phyloP scores from a whole-genome alignment of 2,113 vertebrate genomes.

The Calypte anna region DNA sequence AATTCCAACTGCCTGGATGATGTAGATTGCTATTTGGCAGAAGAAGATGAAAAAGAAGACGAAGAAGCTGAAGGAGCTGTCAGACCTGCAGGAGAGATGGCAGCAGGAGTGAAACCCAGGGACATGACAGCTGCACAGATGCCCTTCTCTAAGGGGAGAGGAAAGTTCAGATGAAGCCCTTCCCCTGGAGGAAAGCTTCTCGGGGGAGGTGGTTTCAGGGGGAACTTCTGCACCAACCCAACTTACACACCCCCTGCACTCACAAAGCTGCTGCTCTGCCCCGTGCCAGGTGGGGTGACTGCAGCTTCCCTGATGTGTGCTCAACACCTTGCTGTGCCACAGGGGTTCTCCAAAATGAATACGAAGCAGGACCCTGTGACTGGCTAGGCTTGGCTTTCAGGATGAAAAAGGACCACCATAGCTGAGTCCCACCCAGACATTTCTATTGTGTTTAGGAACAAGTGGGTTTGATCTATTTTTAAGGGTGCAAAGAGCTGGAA shows the following conservation, averaged over 20 bases:
- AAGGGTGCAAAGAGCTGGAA: background rate
- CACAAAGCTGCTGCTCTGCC: background rate
- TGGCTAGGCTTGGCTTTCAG: background rate
- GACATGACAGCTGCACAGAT: background rate
- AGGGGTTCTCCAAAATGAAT: background rate
- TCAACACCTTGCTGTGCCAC: accelerated
- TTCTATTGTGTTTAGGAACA: background rate
- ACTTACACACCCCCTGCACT: too few species aligned
- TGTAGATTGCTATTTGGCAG: conserved; percentile 92
- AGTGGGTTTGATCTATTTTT: background rate
- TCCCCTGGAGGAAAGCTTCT: background rate
- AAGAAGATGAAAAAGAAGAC: conserved; percentile 98
- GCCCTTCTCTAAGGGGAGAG: background rate
- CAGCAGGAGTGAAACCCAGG: background rate
- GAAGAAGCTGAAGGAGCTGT: conserved; percentile 99
- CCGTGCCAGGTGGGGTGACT: background rate
- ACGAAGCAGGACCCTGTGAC: background rate
- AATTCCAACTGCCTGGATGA: conserved; percentile 93
- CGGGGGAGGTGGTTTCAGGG: background rate
- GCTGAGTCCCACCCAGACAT: background rate
- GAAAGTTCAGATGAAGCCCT: background rate
- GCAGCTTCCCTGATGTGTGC: background rate
- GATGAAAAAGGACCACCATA: background rate
- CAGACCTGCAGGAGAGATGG: conserved; percentile 81
- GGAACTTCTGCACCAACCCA: background rate